Conservation (phyloP, 2,888 invertebrate species). For the Dermolepida albohirtum region DNA sequence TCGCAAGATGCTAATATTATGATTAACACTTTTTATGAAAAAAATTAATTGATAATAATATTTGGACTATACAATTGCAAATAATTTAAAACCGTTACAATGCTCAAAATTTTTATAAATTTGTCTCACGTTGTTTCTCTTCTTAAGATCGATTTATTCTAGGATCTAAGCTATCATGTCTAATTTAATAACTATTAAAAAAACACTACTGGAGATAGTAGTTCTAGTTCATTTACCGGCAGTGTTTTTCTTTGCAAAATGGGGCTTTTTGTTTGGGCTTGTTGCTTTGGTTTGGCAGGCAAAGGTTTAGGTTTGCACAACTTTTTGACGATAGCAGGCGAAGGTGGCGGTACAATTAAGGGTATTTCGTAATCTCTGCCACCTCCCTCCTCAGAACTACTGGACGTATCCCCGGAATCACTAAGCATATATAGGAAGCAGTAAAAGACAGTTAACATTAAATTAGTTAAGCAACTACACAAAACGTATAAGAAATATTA, state of each 20-base stretch:
- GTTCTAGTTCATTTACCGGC: constrained; percentile 64
- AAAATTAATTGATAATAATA: too few species aligned
- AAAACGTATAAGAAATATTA: constrained; percentile 4
- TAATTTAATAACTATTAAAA: too few species aligned
- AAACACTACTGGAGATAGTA: background rate
- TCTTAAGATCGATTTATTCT: too few species aligned
- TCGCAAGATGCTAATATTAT: background rate
- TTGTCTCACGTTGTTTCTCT: too few species aligned
- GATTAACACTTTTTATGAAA: too few species aligned
- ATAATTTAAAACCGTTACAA: too few species aligned
- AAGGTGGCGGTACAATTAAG: constrained; percentile 76
- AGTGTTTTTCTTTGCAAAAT: constrained; percentile 67
- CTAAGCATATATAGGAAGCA: constrained; percentile 62
- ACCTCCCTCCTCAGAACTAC: constrained; percentile 75
- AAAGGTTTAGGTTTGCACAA: constrained; percentile 56
- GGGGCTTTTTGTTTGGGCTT: constrained; percentile 32
- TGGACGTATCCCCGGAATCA: constrained; percentile 84
- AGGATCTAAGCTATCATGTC: too few species aligned
- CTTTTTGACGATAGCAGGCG: constrained; percentile 72
- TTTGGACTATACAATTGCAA: too few species aligned
- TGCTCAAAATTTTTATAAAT: too few species aligned
- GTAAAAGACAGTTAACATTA: too few species aligned
- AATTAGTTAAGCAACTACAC: background rate
- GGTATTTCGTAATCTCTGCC: constrained; percentile 63
- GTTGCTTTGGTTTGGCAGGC: constrained; percentile 51